Conservation (phyloP, 2,113 vertebrate genomes). For the Oenanthe melanoleuca region DNA sequence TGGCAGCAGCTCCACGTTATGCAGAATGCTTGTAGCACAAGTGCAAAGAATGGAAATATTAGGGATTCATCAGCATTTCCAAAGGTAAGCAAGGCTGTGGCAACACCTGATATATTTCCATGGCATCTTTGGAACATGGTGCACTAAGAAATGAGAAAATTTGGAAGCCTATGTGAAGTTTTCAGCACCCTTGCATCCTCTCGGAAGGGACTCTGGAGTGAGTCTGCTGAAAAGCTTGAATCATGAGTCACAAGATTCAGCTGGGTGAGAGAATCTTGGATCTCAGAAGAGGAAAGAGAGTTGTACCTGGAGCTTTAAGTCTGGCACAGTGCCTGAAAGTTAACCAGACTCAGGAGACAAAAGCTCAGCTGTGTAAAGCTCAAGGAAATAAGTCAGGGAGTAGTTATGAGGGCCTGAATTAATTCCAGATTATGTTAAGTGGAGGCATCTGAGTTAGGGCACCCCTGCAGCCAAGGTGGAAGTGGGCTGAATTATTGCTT, state of each 20-base stretch:
- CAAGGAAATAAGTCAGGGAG: neutral
- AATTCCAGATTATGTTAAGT: neutral
- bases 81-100: neutral
- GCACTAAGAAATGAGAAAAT: neutral
- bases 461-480: neutral
- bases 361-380: neutral
- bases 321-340: neutral
- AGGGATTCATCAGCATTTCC: neutral
- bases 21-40: neutral
- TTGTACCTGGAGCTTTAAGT: neutral
- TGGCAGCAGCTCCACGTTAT: neutral
- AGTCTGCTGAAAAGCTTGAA: neutral
- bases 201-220: neutral
- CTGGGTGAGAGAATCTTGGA: neutral
- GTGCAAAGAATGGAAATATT: neutral
- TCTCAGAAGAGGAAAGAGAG: neutral
- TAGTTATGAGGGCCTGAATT: neutral
- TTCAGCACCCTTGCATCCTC: neutral
- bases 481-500: neutral
- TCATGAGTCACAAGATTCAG: neutral
- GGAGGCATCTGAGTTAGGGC: neutral
- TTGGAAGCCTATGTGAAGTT: neutral
- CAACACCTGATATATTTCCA: neutral
- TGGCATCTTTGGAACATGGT: neutral
- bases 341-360: neutral